phyloP scores from a whole-genome alignment of 2,888 invertebrate genomes.

The Bhutanitis thaidina region DNA sequence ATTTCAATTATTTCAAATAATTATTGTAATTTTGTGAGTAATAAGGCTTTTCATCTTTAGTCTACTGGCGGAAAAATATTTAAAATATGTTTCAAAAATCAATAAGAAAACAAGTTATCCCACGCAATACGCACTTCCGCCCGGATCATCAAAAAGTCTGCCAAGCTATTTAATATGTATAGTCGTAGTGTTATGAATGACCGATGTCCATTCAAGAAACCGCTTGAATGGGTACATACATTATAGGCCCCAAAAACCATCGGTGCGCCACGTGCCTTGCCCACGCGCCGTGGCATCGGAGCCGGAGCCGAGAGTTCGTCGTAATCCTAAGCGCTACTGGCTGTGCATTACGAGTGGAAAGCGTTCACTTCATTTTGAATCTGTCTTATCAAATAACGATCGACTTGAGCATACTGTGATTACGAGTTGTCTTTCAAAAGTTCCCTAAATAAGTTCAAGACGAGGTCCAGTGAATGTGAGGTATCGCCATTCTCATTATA shows the following conservation, averaged over 20 bases:
- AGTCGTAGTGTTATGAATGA: conserved; percentile 16
- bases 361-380: background rate
- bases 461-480: no score
- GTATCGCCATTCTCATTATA: no score
- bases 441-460: no score
- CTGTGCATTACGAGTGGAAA: background rate
- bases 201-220: conserved; percentile 26
- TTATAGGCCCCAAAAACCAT: conserved; percentile 23
- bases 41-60: no score
- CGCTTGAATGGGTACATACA: conserved; percentile 33
- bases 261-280: conserved; percentile 28
- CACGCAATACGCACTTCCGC: background rate
- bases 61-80: no score
- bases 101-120: background rate
- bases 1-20: no score
- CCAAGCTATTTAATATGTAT: background rate
- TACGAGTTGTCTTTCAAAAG: no score
- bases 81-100: no score
- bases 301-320: conserved; percentile 19
- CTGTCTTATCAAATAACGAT: no score
- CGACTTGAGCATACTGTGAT: no score
- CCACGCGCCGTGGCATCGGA: conserved; percentile 21
- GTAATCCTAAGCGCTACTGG: conserved; percentile 23
- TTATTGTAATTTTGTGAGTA: no score
- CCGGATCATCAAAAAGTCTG: background rate